Base-by-base conservation (phyloP, 2,113 vertebrate genomes). In the Corvus moneduloides region DNA sequence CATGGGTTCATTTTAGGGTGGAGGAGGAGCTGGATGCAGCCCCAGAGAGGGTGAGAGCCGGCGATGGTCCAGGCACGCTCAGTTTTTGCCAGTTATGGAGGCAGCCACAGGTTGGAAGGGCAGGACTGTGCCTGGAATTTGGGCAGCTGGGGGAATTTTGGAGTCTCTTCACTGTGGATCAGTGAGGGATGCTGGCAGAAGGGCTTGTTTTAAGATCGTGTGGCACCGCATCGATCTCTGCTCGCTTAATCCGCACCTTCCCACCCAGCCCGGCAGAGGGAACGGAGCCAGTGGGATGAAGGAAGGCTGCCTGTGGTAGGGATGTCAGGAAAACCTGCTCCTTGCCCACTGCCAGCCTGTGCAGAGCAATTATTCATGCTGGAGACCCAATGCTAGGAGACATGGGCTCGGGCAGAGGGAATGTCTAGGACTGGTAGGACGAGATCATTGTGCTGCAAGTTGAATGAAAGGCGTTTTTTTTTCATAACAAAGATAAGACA, bases 361-460 rank as follows among this genome's bases (percentile, higher is more conserved):
- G 85, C 84, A 28, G 7, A 92, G 90, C 55, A 19, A 90, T 96
- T 94, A 92, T 93, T 93, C 95, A 86, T 94, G 94, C 86, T 84
- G 86, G 18, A 81, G 85, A 96, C 12, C 72, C 85, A 94, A 51
- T 88, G 85, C 94, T 88, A 93, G 95, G 92, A 96, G 80, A 95
- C 85, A 69, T 87, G 71, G 90, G 79, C 85, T 69, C 55, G 5
- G 88, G 13, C 82, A 94, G 28, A 73, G 90, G 76, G 92, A 97
- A 96, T 88, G 95, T 69, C 90, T 93, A 11, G 71, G 49, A 4
- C 90, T 94, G 88, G 88, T 85, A 58, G 94, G 90, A 76, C 32
- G 14, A 95, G 85, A 93, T 94, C 88, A 77, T 93, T 94, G 88
- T 90, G 68, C 85, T 58, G 85, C 51, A 66, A 63, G 41, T 15